Base-by-base conservation (phyloP, 2,888 invertebrate species). In the Oxytorus armatus region DNA sequence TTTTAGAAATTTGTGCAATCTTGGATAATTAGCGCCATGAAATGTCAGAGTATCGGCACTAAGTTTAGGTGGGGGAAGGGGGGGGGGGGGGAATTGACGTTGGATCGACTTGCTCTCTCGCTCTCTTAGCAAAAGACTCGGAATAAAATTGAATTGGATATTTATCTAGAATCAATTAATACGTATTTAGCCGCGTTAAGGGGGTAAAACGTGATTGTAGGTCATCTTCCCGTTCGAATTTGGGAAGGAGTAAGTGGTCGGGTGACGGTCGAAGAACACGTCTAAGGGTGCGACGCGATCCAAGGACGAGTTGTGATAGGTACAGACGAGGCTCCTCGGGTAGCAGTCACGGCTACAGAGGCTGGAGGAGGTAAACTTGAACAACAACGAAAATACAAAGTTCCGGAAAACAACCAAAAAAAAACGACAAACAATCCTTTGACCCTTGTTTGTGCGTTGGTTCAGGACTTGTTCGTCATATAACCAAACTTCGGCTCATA, bases 161-260 rank as follows among this genome's bases (percentile, higher is more conserved):
- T n/a, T n/a, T n/a, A n/a, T n/a, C n/a, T n/a, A n/a, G n/a, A n/a
- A n/a, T n/a, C n/a, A n/a, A n/a, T n/a, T 44, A 73, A 65, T 66
- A 36, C 69, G 68, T 72, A 73, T 79, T 53, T 77, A 82, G 79
- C 68, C 78, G 47, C n/a, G n/a, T n/a, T n/a, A n/a, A n/a, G n/a
- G 65, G 44, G 65, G 25, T 53, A 73, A 53, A 81, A 53, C 82
- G 81, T 85, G 82, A 83, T 88, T 88, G 78, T 85, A 90, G 90
- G 86, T 90, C 86, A 75, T 89, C 90, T n/a, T 85, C 88, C 78
- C 84, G 84, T 53, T 89, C 89, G 36, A 90, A 88, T 88, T 88
- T 85, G 72, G 86, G 86, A 84, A 87, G 87, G 82, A 88, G 83
- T 84, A 88, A 86, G 84, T 87, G 86, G 87, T 88, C 87, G 75